A percentile compares a stretch with the other conserved stretches of the same genome.
phyloP scores from a whole-genome alignment of 2,797 vertebrate genomes.

The Neopelma chrysocephalum region DNA sequence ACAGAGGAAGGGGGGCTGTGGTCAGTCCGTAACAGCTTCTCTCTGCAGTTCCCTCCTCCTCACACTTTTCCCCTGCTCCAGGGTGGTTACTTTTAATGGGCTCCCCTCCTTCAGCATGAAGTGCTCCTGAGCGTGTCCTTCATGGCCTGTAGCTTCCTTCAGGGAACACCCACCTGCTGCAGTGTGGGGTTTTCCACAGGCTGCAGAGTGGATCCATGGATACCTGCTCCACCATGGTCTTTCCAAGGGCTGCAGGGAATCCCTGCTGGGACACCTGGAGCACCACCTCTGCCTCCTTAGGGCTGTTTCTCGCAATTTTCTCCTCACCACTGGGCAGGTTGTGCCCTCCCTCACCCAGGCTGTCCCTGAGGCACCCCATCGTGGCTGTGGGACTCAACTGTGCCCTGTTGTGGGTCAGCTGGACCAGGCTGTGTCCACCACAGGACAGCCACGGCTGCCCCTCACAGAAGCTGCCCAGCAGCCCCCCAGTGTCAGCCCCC shows the following conservation, averaged over 20 bases:
- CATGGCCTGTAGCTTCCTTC: not conserved
- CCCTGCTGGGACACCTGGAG: not conserved
- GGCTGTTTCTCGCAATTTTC: not conserved
- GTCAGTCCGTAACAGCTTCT: not conserved
- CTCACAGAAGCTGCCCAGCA: no score
- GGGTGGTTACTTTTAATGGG: accelerated
- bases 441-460: accelerated
- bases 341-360: not conserved
- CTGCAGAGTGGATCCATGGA: accelerated
- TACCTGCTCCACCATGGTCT: not conserved
- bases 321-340: not conserved
- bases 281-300: not conserved
- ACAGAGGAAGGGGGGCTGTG: not conserved
- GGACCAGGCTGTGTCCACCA: accelerated
- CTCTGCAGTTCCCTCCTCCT: not conserved
- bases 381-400: not conserved
- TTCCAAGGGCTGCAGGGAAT: not conserved
- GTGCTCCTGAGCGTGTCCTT: accelerated
- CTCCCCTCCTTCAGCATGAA: not conserved
- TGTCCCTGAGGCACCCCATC: not conserved
- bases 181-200: not conserved
- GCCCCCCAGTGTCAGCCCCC: accelerated
- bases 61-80: accelerated
- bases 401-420: not conserved
- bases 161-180: not conserved